Conservation (phyloP, 2,888 invertebrate species). For the Ametastegia equiseti region DNA sequence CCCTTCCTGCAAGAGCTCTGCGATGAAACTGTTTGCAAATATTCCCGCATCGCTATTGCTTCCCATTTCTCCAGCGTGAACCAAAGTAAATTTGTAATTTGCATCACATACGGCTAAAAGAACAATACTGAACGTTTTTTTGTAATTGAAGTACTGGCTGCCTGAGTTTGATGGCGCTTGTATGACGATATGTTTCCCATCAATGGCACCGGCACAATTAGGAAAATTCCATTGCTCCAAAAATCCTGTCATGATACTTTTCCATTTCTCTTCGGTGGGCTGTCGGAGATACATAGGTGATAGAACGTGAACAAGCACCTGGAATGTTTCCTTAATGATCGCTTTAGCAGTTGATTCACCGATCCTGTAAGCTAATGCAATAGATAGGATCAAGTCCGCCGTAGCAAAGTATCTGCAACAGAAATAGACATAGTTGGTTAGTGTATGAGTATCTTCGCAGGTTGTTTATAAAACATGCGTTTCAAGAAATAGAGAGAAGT, state of each 20-base stretch:
- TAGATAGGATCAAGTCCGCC: neutral
- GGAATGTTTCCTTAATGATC: slow-evolving; percentile 52
- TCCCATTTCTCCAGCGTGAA: neutral
- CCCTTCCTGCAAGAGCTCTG: neutral
- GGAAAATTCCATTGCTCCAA: slow-evolving; percentile 54
- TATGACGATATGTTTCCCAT: slow-evolving; percentile 53
- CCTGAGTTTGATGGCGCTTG: slow-evolving; percentile 23
- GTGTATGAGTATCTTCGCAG: too few relatives aligned
- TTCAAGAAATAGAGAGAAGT: too few relatives aligned
- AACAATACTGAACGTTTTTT: neutral
- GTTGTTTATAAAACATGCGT: neutral
- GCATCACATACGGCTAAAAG: neutral
- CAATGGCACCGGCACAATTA: slow-evolving; percentile 54
- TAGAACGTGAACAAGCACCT: slow-evolving; percentile 48
- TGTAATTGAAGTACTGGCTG: neutral
- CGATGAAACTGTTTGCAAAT: neutral
- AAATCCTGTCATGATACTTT: slow-evolving; percentile 47
- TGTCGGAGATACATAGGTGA: slow-evolving; percentile 36
- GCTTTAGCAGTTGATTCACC: slow-evolving; percentile 49
- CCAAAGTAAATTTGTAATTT: slow-evolving; percentile 4
- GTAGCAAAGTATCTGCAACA: neutral
- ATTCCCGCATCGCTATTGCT: neutral
- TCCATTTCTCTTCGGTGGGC: slow-evolving; percentile 50
- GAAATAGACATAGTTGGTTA: too few relatives aligned
- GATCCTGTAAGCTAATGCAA: slow-evolving; percentile 48